Evolutionary conservation across 2,888 invertebrate genomes (phyloP).

Genomic region (Aphodius granarius): DNA sequence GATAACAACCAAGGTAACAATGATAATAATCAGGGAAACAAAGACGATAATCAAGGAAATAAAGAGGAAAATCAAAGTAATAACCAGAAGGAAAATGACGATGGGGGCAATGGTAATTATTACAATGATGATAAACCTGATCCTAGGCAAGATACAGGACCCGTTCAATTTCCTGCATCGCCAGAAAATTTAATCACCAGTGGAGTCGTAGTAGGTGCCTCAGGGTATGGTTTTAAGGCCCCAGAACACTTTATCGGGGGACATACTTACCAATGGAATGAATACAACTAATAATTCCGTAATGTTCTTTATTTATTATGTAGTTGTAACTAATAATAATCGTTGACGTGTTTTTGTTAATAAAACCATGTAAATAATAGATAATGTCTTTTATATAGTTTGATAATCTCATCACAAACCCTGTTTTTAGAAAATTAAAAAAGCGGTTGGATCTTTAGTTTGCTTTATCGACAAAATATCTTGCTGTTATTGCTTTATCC

Average conservation of each 20-base stretch:
- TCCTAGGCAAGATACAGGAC: not conserved
- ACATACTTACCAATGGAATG: not conserved
- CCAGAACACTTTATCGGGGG: not conserved
- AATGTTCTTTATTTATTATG: not conserved
- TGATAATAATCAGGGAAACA: not conserved
- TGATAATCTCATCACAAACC: too few species aligned
- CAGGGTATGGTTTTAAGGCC: not conserved
- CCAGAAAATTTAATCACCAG: not conserved
- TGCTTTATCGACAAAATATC: not conserved
- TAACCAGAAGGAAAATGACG: not conserved
- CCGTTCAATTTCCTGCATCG: not conserved
- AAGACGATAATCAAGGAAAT: not conserved
- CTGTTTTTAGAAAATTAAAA: not conserved
- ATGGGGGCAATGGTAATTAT: not conserved
- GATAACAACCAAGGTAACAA: not conserved
- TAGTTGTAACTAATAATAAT: not conserved
- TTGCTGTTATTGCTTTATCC: slow-evolving; percentile 40
- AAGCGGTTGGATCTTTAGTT: not conserved
- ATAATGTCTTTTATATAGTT: too few species aligned
- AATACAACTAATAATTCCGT: not conserved
- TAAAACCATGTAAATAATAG: not conserved
- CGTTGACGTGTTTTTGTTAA: not conserved
- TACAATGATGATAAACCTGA: not conserved
- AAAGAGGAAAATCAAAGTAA: not conserved
- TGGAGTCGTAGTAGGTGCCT: not conserved